These are phyloP conservation scores for Gopherus flavomarginatus DNA, from an alignment of 2,113 vertebrate genomes.

Conservation along the genomic window DNA sequence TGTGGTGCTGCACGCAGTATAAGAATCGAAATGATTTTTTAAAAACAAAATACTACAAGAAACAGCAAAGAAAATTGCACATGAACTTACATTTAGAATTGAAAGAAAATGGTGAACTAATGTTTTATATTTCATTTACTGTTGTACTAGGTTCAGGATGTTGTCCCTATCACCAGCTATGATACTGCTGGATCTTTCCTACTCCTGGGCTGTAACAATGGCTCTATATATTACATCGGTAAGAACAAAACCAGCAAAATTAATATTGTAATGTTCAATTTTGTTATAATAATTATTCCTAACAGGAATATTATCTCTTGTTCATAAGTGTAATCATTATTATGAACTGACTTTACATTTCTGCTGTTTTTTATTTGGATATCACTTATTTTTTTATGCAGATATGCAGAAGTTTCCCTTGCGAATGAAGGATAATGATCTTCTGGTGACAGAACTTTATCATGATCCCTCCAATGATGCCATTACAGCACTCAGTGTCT, in stretches of 20 bases:
- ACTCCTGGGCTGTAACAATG: conserved; percentile 95
- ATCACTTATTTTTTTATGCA: conserved; percentile 54
- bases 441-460: conserved; percentile 95
- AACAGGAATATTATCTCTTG: not conserved
- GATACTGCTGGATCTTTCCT: conserved; percentile 98
- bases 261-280: not conserved
- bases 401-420: conserved; percentile 99
- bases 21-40: not conserved
- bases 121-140: not conserved
- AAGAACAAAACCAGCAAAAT: conserved; percentile 7
- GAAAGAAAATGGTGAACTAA: not conserved
- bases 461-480: conserved; percentile 97
- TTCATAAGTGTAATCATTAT: not conserved
- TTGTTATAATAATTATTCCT: not conserved
- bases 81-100: not conserved
- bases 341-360: not conserved
- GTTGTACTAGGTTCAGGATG: conserved; percentile 91
- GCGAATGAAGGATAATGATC: conserved; percentile 98
- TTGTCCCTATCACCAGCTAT: conserved; percentile 95
- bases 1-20: not conserved
- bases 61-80: not conserved
- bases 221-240: conserved; percentile 99
- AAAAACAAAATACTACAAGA: not conserved
- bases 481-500: conserved; percentile 96
- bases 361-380: not conserved